phyloP scores from a whole-genome alignment of 2,113 vertebrate species.

The Bostrychus sinensis region DNA sequence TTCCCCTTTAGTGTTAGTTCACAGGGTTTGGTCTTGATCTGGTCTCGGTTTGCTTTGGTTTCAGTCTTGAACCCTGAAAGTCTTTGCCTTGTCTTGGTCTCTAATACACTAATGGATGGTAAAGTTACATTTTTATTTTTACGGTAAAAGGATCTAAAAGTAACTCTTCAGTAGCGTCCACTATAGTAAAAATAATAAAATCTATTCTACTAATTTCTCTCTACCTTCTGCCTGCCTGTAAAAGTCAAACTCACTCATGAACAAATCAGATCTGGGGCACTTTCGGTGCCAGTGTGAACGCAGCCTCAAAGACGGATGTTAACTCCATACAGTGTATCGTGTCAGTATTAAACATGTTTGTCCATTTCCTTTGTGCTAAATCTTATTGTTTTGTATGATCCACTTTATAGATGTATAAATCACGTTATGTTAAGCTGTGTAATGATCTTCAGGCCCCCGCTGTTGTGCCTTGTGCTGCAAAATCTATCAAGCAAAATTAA shows the following conservation, averaged over 20 bases:
- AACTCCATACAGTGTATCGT: neutral
- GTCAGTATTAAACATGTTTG: neutral
- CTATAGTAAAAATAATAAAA: too few species aligned
- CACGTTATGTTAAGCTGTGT: neutral
- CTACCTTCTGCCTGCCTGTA: neutral
- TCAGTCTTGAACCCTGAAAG: too few species aligned
- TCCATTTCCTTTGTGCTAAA: neutral
- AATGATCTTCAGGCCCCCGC: neutral
- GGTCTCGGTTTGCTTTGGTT: too few species aligned
- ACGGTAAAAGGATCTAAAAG: too few species aligned
- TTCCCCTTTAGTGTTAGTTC: too few species aligned
- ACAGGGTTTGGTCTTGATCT: too few species aligned
- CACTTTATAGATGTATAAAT: neutral
- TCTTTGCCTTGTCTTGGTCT: too few species aligned
- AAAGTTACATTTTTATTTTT: too few species aligned
- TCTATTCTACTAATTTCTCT: too few species aligned
- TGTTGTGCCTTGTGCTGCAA: conserved; percentile 3
- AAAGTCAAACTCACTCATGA: neutral
- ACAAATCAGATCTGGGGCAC: neutral
- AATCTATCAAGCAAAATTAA: neutral
- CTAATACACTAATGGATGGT: too few species aligned
- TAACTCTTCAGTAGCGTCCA: too few species aligned
- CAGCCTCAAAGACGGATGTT: neutral
- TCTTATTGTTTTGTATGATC: neutral
- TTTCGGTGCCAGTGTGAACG: neutral